These are phyloP conservation scores for Teleogryllus oceanicus DNA, from an alignment of 2,888 invertebrate genomes.

Conservation along the genomic window DNA sequence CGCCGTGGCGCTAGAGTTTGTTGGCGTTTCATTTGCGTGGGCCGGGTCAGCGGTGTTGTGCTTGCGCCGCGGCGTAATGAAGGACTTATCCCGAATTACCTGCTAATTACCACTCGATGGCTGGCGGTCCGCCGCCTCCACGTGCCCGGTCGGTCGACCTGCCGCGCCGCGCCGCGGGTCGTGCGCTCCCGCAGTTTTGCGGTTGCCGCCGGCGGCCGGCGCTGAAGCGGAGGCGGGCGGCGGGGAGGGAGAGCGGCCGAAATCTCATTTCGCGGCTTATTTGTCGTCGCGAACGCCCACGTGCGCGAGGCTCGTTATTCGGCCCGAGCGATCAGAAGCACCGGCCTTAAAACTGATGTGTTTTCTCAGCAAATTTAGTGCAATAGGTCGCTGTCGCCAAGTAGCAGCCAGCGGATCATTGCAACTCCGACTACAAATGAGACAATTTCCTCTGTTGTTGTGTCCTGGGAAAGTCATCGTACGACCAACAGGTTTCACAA, in stretches of 20 bases:
- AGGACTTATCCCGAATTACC: constrained; percentile 18
- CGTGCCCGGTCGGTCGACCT: not conserved
- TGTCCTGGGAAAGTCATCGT: too few species aligned
- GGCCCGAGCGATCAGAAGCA: too few species aligned
- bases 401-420: too few species aligned
- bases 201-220: not conserved
- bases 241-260: not conserved
- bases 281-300: not conserved
- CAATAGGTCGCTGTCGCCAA: too few species aligned
- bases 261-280: constrained; percentile 18
- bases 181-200: too few species aligned
- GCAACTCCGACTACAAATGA: too few species aligned
- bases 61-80: not conserved
- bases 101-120: constrained; percentile 10
- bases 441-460: too few species aligned
- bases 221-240: not conserved
- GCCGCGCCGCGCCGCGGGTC: too few species aligned
- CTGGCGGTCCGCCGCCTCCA: not conserved
- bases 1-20: not conserved
- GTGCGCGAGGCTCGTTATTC: too few species aligned
- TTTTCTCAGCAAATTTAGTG: too few species aligned
- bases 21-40: constrained; percentile 18
- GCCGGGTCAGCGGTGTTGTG: not conserved
- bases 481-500: too few species aligned
- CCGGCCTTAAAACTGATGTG: too few species aligned